phyloP scores from a whole-genome alignment of 2,797 vertebrate species.

The Somateria mollissima region DNA sequence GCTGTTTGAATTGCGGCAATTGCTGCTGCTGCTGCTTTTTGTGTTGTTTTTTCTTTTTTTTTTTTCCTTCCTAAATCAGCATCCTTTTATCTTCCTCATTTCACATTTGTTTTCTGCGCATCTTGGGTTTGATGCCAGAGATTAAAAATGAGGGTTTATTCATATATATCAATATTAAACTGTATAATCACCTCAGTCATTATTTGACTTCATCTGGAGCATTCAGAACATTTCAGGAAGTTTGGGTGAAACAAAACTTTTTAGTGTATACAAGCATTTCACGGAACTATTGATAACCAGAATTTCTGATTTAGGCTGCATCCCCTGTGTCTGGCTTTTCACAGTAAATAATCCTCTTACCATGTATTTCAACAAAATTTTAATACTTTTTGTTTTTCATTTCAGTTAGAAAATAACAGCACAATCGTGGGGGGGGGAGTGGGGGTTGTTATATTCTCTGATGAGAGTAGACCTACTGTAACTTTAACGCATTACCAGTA shows the following conservation, averaged over 20 bases:
- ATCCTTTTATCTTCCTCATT: slow-evolving; percentile 73
- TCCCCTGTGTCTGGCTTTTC: not conserved
- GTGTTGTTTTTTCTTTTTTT: not conserved
- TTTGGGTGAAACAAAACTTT: slow-evolving; percentile 12
- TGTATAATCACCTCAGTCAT: slow-evolving; percentile 41
- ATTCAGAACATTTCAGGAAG: slow-evolving; percentile 20
- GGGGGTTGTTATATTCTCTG: not conserved
- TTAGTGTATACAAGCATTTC: not conserved
- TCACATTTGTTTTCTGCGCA: slow-evolving; percentile 60
- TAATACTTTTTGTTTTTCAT: not conserved
- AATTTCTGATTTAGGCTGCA: not conserved
- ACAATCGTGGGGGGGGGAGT: not conserved
- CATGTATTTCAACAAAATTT: not conserved
- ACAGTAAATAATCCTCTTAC: not conserved
- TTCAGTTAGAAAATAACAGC: not conserved
- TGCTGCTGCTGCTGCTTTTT: not conserved
- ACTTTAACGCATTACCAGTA: slow-evolving; percentile 39
- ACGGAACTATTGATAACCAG: not conserved
- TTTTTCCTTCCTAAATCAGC: slow-evolving; percentile 50
- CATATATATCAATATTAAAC: slow-evolving; percentile 6
- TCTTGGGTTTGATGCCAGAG: slow-evolving; percentile 57
- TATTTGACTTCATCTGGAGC: slow-evolving; percentile 16
- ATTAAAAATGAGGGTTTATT: slow-evolving; percentile 64
- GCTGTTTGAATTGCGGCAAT: slow-evolving; percentile 37
- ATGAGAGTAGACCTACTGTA: not conserved